Evolutionary conservation across 2,113 vertebrate species (phyloP).

Genomic region (Plotosus lineatus): DNA sequence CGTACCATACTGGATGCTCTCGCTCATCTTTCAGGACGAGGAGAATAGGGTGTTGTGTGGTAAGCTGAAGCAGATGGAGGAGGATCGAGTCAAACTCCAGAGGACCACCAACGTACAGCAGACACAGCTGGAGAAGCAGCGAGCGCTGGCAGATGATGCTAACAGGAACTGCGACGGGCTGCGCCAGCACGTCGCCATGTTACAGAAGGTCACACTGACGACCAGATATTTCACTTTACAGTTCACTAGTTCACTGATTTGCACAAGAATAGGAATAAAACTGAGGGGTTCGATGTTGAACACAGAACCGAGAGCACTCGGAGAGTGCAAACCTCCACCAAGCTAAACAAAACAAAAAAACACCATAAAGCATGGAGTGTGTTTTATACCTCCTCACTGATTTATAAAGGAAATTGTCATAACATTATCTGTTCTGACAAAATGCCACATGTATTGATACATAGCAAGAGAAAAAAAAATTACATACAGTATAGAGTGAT

Average conservation of each 20-base stretch:
- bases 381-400: neutral
- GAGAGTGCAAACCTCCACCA: no score
- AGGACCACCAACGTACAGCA: conserved; percentile 75
- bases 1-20: neutral
- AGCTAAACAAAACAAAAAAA: no score
- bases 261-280: no score
- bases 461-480: no score
- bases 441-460: no score
- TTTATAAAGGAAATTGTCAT: neutral
- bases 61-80: conserved; percentile 79
- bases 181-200: conserved; percentile 75
- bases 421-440: neutral
- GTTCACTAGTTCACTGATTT: neutral
- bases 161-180: conserved; percentile 76
- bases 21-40: conserved; percentile 76
- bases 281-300: no score
- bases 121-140: conserved; percentile 85
- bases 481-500: no score
- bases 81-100: conserved; percentile 78
- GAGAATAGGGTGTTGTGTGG: conserved; percentile 77
- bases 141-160: conserved; percentile 79
- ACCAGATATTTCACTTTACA: neutral
- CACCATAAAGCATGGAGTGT: no score
- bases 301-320: no score
- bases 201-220: conserved; percentile 78